Base-by-base conservation (phyloP, 2,888 invertebrate genomes). In the Lypha dubia region DNA sequence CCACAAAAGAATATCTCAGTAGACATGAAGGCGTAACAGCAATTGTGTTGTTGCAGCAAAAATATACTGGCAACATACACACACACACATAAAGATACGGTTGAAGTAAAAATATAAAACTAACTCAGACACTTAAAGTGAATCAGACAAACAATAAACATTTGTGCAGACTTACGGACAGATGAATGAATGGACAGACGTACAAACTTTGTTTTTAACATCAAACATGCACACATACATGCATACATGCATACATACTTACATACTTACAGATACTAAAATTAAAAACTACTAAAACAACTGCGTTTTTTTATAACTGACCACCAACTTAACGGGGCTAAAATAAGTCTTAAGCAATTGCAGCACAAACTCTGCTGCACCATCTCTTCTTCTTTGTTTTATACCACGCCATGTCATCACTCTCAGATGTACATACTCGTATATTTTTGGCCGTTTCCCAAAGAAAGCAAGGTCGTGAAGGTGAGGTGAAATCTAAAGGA, bases 401-500 rank as follows among this genome's bases (percentile, higher is more conserved):
- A 11, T 24, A 20, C 35, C 28, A 73, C 63, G 17, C 35, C 65
- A 58, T 24, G 22, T 56, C 73, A 71, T 11, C 41, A 68, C 22
- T 44, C 51, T 49, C 51, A 76, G 51, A 49, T 53, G 49, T 11
- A 11, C 13, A 11, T 35, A 5, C 28, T 20, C 24, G 49, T 63
- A 28, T 8, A 53, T 20, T 41, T 51, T 9, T 32, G 68, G 51
- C 49, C 20, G 20, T 22, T 68, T 51, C 75, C 60, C 75, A 81
- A 85, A 83, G 85, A 85, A 83, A 83, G 86, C 86, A 87, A 87
- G 87, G 87, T 87, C 87, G 86, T 82, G 84, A 86, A 88, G 87
- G 87, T 88, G 88, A 88, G 87, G 85, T 87, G 87, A 85, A 86
- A 86, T 86, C 84, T 83, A 58, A 63, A 79, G 70, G 79, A 79